Evolutionary conservation across 2,113 vertebrate species (phyloP).

Genomic region (Eulemur rufifrons): DNA sequence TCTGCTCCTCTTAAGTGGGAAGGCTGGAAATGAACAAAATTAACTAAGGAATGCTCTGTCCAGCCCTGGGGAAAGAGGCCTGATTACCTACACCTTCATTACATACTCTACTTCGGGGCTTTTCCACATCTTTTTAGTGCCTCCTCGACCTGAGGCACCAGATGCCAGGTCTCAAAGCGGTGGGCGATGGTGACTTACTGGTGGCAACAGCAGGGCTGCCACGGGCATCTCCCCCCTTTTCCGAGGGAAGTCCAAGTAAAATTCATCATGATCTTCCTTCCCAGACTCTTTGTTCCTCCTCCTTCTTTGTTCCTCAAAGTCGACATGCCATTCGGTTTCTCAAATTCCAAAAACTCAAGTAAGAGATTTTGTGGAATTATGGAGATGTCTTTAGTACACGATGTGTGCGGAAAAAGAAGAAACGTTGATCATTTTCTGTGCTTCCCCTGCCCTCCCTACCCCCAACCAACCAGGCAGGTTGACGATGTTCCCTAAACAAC

Average conservation of each 20-base stretch:
- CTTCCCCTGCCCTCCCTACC: neutral
- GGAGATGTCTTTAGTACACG: neutral
- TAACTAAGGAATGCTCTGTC: neutral
- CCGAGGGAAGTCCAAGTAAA: neutral
- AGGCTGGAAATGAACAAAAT: neutral
- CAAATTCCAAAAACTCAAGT: neutral
- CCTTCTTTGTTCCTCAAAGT: neutral
- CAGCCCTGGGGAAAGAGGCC: neutral
- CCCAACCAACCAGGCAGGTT: neutral
- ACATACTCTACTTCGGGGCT: neutral
- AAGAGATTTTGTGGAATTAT: neutral
- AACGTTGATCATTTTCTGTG: neutral
- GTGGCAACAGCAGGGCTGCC: neutral
- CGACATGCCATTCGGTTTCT: neutral
- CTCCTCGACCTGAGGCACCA: neutral
- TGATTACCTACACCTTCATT: neutral
- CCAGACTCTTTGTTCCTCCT: no score
- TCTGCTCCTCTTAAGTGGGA: neutral
- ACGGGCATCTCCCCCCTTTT: neutral
- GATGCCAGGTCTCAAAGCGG: neutral
- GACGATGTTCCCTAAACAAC: neutral
- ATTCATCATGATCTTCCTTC: neutral
- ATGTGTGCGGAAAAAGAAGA: neutral
- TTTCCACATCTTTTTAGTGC: neutral
- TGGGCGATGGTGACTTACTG: neutral